These are phyloP conservation scores for Rynchops niger DNA, from an alignment of 2,113 vertebrate species.

Conservation along the genomic window DNA sequence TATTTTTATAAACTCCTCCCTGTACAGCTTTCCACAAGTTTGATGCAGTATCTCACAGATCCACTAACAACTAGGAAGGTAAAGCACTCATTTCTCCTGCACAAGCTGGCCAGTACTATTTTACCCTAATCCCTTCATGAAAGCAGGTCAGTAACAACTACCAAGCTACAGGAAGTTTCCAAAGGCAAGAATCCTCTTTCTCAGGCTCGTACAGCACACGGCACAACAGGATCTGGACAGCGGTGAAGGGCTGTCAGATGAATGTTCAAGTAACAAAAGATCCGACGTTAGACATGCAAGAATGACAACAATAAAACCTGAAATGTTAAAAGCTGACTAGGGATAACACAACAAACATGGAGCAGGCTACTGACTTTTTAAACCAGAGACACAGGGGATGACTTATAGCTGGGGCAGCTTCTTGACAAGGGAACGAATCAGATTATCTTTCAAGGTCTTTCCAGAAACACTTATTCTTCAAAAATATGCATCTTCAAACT, in stretches of 20 bases:
- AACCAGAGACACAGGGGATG: not conserved
- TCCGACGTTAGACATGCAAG: not conserved
- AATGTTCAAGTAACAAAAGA: not conserved
- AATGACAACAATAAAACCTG: not conserved
- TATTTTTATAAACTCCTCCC: not conserved
- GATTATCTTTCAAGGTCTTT: not conserved
- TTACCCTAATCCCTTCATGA: not conserved
- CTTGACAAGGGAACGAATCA: not conserved
- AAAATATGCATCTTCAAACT: not conserved
- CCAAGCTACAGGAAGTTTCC: not conserved
- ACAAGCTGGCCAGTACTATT: not conserved
- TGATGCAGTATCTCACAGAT: not conserved
- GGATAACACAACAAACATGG: not conserved
- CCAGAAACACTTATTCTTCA: not conserved
- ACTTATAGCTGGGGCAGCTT: not conserved
- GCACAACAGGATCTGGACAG: not conserved
- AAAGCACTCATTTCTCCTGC: not conserved
- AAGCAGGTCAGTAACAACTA: not conserved
- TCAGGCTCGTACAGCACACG: fast-evolving
- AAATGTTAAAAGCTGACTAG: not conserved
- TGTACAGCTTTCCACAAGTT: not conserved
- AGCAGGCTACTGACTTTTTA: not conserved
- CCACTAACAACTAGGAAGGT: not conserved
- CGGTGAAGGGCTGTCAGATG: not conserved
- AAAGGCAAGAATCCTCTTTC: not conserved